Conservation (phyloP, 92 coral and sea anemone genomes). For the Zoanthus sansibaricus region DNA sequence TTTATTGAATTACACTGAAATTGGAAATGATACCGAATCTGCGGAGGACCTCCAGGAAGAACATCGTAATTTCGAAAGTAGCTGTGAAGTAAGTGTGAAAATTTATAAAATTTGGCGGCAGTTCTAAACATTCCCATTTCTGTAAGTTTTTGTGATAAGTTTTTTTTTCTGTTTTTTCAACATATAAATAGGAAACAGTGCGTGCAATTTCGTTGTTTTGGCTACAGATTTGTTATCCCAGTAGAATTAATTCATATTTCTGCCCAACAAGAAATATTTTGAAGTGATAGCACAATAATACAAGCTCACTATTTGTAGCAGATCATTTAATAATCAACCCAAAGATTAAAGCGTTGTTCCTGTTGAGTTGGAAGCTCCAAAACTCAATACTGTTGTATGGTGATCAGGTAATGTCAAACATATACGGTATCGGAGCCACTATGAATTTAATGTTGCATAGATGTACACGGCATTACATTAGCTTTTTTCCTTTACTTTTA, state of each 20-base stretch:
- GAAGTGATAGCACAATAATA: conserved; percentile 5
- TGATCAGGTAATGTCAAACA: background rate
- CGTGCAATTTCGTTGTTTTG: conserved; percentile 26
- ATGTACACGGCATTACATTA: background rate
- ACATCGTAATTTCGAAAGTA: conserved; percentile 87
- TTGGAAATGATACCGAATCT: conserved; percentile 82
- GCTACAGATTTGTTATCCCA: conserved; percentile 19
- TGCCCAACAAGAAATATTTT: conserved; percentile 14
- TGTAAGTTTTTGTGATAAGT: background rate
- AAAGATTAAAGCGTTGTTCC: background rate
- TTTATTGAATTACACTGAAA: conserved; percentile 90
- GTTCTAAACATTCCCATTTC: background rate
- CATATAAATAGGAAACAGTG: background rate
- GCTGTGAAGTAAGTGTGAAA: conserved; percentile 82
- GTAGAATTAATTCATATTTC: conserved; percentile 20
- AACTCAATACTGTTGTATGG: background rate
- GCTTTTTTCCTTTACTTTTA: background rate
- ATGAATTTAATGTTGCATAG: background rate
- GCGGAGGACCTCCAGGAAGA: conserved; percentile 95
- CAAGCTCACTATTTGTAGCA: background rate
- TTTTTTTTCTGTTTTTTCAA: background rate
- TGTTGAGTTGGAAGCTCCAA: background rate
- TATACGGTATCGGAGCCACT: background rate
- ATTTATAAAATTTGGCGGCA: background rate
- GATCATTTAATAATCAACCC: background rate